Evolutionary conservation across 2,113 vertebrate species (phyloP).

Genomic region (Gallinago undulata): DNA sequence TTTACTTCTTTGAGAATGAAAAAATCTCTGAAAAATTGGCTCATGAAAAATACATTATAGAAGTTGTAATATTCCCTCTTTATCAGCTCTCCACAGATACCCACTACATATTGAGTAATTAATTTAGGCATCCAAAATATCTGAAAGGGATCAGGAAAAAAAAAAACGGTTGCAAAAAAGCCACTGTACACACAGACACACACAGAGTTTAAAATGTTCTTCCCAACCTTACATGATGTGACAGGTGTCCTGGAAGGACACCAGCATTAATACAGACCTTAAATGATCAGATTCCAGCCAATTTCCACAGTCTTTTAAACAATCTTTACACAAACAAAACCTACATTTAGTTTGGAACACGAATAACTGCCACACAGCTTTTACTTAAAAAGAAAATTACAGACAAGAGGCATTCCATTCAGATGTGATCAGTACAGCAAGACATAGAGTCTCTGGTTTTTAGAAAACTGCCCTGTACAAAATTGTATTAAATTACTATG

Average conservation of each 20-base stretch:
- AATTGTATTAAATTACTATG: constrained; percentile 29
- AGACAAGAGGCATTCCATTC: not conserved
- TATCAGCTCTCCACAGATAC: not conserved
- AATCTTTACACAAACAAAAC: not conserved
- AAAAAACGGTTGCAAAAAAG: not conserved
- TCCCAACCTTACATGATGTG: not conserved
- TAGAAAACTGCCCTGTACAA: not conserved
- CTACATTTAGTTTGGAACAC: not conserved
- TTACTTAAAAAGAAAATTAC: constrained; percentile 2
- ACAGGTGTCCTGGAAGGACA: not conserved
- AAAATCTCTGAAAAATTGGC: not conserved
- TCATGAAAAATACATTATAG: not conserved
- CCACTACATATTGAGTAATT: not conserved
- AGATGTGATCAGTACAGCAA: not conserved
- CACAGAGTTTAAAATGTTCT: not conserved
- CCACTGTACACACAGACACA: not conserved
- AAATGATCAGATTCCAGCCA: not conserved
- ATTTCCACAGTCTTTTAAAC: not conserved
- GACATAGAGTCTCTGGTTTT: not conserved
- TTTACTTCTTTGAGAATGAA: not conserved
- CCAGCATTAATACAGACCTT: not conserved
- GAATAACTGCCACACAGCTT: not conserved
- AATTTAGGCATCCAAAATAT: not conserved
- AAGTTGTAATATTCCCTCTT: not conserved
- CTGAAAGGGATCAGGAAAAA: not conserved